Evolutionary conservation across 2,113 vertebrate genomes (phyloP).

Genomic region (Nannobrachium achirus): DNA sequence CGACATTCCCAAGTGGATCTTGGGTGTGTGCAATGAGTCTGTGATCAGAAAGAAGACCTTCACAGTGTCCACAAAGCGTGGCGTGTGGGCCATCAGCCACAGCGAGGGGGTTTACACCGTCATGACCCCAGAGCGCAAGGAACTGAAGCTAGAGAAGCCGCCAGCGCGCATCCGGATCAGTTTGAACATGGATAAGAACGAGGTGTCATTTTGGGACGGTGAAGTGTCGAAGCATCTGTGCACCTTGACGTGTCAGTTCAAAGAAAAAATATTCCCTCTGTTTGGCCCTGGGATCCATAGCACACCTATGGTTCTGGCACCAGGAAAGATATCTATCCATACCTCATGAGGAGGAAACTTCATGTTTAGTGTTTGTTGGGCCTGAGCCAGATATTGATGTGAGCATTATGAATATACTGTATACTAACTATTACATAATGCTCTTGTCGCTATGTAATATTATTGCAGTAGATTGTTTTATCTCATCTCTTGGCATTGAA

Average conservation of each 20-base stretch:
- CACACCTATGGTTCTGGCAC: conserved; percentile 49
- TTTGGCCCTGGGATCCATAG: conserved; percentile 68
- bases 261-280: conserved; percentile 60
- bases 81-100: conserved; percentile 64
- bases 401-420: too few relatives aligned
- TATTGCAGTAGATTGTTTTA: too few relatives aligned
- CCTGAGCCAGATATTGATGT: not conserved
- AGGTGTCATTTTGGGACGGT: conserved; percentile 56
- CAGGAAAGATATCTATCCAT: conserved; percentile 46
- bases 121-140: conserved; percentile 36
- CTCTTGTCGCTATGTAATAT: too few relatives aligned
- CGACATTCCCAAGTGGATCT: conserved; percentile 63
- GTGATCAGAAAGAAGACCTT: conserved; percentile 59
- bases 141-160: conserved; percentile 16
- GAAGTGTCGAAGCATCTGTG: conserved; percentile 32
- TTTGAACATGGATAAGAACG: conserved; percentile 46
- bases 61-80: conserved; percentile 47
- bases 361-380: too few relatives aligned
- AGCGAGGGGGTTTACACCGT: conserved; percentile 56
- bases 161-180: conserved; percentile 43
- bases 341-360: conserved; percentile 41
- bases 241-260: conserved; percentile 62
- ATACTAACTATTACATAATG: too few relatives aligned
- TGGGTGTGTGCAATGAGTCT: conserved; percentile 60
- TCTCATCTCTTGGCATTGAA: too few relatives aligned